phyloP scores from a whole-genome alignment of 2,888 invertebrate genomes.

The Fragum sueziense region DNA sequence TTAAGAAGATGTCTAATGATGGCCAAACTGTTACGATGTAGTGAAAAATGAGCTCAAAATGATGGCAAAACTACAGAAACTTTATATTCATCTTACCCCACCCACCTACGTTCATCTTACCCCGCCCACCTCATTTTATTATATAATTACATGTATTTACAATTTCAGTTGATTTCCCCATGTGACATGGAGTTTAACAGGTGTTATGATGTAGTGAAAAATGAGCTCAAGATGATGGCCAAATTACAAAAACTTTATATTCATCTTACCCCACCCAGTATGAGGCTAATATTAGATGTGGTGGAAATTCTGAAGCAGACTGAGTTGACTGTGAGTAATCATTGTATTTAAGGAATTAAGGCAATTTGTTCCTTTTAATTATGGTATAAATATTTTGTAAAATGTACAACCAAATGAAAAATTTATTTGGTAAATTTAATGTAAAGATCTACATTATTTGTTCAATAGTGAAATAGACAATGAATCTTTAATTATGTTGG shows the following conservation, averaged over 20 bases:
- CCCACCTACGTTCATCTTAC: no score
- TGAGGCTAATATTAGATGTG: constrained; percentile 87
- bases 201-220: constrained; percentile 85
- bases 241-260: constrained; percentile 88
- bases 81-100: constrained; percentile 89
- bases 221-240: constrained; percentile 87
- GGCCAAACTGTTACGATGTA: constrained; percentile 83
- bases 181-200: constrained; percentile 80
- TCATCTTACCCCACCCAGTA: constrained; percentile 88
- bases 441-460: no score
- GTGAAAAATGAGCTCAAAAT: constrained; percentile 88
- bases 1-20: no score
- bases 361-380: no score
- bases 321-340: neutral
- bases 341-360: neutral
- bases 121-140: no score
- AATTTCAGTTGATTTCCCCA: constrained; percentile 80
- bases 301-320: constrained; percentile 58
- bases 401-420: no score
- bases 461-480: no score
- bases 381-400: no score
- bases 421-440: no score
- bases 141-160: no score
- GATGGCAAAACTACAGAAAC: constrained; percentile 86
- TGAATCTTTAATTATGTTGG: no score